Conservation (phyloP, 2,888 invertebrate genomes). For the Conomelus anceps region DNA sequence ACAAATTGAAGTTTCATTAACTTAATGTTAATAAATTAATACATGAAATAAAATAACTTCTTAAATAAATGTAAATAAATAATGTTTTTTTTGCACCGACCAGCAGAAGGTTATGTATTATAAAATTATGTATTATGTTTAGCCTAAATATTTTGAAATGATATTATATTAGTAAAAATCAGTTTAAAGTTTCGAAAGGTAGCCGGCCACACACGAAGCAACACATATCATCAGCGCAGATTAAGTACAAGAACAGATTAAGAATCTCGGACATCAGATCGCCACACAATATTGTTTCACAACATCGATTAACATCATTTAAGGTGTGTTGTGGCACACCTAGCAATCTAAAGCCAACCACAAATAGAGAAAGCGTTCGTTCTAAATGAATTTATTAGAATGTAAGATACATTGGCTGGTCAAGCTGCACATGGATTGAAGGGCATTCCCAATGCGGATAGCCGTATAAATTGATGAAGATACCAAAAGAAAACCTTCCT, state of each 20-base stretch:
- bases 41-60: no score
- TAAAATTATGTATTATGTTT: not conserved
- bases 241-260: not conserved
- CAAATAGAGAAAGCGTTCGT: not conserved
- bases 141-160: not conserved
- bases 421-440: not conserved
- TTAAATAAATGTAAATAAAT: no score
- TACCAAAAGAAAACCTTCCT: not conserved
- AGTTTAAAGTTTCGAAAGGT: not conserved
- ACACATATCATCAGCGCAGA: not conserved
- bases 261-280: not conserved
- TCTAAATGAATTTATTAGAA: not conserved
- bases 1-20: no score
- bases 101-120: no score
- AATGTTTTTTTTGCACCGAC: no score
- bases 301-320: not conserved
- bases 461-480: not conserved
- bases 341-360: no score
- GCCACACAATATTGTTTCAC: not conserved
- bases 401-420: not conserved
- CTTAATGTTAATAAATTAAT: no score
- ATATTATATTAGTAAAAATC: no score
- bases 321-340: not conserved
- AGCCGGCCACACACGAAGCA: not conserved
- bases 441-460: not conserved